Conservation (phyloP, 2,797 vertebrate species). For the Darevskia mixta region DNA sequence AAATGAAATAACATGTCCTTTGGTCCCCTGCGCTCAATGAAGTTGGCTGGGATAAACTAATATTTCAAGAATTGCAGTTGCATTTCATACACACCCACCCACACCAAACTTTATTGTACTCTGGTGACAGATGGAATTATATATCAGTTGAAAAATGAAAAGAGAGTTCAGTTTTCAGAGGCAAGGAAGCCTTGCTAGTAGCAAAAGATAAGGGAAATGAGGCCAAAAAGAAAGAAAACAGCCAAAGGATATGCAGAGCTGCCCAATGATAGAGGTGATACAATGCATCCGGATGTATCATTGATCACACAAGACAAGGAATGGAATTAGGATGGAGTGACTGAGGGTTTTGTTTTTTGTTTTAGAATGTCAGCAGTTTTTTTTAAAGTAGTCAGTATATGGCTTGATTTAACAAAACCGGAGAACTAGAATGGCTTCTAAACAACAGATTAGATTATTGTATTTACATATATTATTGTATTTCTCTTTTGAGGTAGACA, state of each 20-base stretch:
- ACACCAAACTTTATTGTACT: neutral
- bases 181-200: neutral
- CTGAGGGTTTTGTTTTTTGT: neutral
- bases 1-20: no score
- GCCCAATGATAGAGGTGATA: neutral
- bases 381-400: conserved; percentile 22
- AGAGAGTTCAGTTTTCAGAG: neutral
- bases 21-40: neutral
- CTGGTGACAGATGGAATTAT: conserved; percentile 7
- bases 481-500: neutral
- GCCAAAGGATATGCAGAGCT: neutral
- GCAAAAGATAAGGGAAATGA: neutral
- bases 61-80: neutral
- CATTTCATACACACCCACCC: neutral
- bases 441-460: neutral
- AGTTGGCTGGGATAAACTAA: neutral
- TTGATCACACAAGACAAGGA: conserved; percentile 29
- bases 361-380: conserved; percentile 5
- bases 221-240: neutral
- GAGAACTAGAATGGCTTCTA: neutral
- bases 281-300: neutral
- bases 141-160: neutral
- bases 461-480: neutral
- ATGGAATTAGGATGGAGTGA: neutral
- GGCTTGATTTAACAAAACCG: neutral